These are phyloP conservation scores for Epinephelus fuscoguttatus DNA, from an alignment of 2,113 vertebrate genomes.

Conservation along the genomic window DNA sequence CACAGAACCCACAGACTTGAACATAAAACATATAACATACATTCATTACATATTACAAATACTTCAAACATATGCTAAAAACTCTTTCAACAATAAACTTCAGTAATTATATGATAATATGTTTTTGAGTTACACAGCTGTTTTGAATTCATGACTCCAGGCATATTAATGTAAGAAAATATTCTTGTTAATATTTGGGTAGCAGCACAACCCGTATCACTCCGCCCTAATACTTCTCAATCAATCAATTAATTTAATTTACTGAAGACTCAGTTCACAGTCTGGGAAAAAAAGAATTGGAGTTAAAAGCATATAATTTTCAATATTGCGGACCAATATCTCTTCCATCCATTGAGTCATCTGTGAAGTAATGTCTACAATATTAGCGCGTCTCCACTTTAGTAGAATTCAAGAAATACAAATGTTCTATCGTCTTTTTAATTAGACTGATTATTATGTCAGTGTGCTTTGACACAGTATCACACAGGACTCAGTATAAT, in stretches of 20 bases:
- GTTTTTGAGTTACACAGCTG: neutral
- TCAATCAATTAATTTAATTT: no score
- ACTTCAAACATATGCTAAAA: neutral
- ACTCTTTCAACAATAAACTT: neutral
- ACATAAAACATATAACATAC: neutral
- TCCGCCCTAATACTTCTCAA: no score
- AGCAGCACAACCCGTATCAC: no score
- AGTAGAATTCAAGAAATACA: neutral
- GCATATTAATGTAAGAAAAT: neutral
- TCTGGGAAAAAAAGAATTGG: no score
- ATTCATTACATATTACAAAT: neutral
- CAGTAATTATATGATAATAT: neutral
- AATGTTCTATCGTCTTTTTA: neutral
- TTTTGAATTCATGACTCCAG: neutral
- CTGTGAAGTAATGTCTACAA: neutral
- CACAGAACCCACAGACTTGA: neutral
- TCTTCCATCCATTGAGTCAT: neutral
- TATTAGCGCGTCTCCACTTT: neutral
- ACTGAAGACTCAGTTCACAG: no score
- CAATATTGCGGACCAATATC: neutral
- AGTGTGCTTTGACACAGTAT: no score
- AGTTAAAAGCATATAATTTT: no score
- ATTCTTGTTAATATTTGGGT: neutral
- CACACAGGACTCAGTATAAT: no score
- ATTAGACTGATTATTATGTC: no score